Base-by-base conservation (phyloP, 2,888 invertebrate genomes). In the Eucera pruinosa region DNA sequence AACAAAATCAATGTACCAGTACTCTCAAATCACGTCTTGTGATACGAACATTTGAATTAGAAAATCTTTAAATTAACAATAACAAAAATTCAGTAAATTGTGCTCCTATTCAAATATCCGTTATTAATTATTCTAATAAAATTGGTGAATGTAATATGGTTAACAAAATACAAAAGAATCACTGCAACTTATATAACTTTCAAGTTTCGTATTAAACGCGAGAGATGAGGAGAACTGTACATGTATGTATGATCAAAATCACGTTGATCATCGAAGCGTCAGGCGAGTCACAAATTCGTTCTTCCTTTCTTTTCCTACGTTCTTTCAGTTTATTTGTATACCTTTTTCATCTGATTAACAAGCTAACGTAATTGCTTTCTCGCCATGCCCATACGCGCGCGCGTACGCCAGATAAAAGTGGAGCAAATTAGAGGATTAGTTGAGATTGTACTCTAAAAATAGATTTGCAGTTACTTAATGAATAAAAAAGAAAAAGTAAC, bases 241-340 rank as follows among this genome's bases (percentile, higher is more conserved):
- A n/a, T 33, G 3, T 33, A 7, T 33, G 48, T 50, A 27, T 39
- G 48, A 25, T 20, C 45, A 36, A 67, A 48, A 60, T 69, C 73
- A 64, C 75, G 67, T 80, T 79, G 60, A 67, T 70, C 70, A 73
- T 79, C 78, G 68, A 68, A 73, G 68, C 73, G 68, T 54, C 60
- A 78, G 67, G 47, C 61, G 81, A 75, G 64, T 52, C 68, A 73
- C 54, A 61, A 47, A 62, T 78, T 81, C 84, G 78, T 84, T 81
- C 68, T 71, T 76, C 73, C 79, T 81, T 73, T 68, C 72, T 65
- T 60, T 72, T 72, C 47, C 68, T 69, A 43, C 67, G 58, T 67
- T 66, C 36, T 62, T 62, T 81, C 69, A 43, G 43, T 68, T 78
- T 47, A 57, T 54, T 69, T 60, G 36, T 55, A 61, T 57, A 33